Base-by-base conservation (phyloP, 2,797 vertebrate species). In the Sitta carolinensis region DNA sequence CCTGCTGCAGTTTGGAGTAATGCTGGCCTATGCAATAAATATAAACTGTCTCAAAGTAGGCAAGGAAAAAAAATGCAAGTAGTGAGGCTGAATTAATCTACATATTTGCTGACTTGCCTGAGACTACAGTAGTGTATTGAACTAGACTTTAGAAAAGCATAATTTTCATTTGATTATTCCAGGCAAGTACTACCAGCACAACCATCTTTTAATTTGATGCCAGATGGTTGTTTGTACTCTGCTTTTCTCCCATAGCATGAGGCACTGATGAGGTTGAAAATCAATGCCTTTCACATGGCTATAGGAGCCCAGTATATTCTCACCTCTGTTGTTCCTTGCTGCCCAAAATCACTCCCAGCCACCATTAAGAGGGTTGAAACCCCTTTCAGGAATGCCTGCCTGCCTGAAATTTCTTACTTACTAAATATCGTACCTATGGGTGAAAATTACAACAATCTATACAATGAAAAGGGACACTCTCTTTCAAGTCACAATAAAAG, bases 21-120 rank as follows among this genome's bases (percentile, higher is more conserved):
- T 89, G 75, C 82, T 89, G 62, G 87, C 20, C 87, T 67, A 27
- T 67, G 68, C 64, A 93, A 83, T 92, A 89, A 96, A 96, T 83
- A 86, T 36, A 79, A 74, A 59, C 87, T 80, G 52, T 67, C 89
- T 69, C 42, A 82, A 93, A 76, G 59, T 38, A 77, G 86, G 75
- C 29, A 88, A 80, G 26, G 25, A 43, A 52, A 78, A 85, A 85
- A 92, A 89, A 72, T 42, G 27, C 43, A 61, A 69, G 34, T 72
- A 45, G 25, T 9, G 4, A 93, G 30, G 30, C 34, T 92, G 77
- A 94, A 93, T 67, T 82, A 90, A 93, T 92, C 63, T 76, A 34
- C 67, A 62, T 68, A 74, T 87, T 91, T 87, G 68, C 84, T 93
- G 87, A 93, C 40, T 84, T 92, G 72, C 36, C 63, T 82, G 52